These are phyloP conservation scores for Lithophane ornitopus DNA, from an alignment of 2,888 invertebrate species.

Conservation along the genomic window DNA sequence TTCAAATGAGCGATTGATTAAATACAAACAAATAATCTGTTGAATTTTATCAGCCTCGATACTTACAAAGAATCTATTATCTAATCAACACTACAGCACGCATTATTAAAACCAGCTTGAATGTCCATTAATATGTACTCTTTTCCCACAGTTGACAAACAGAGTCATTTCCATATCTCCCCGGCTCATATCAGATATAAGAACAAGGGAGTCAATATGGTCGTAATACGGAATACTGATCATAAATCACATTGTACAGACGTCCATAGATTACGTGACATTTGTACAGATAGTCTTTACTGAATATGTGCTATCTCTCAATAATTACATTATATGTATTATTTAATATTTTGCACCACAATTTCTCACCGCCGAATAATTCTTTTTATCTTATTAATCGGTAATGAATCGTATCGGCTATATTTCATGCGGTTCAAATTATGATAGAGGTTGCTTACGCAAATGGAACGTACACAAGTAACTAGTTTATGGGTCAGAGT, in stretches of 20 bases:
- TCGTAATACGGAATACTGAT: constrained; percentile 40
- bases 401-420: constrained; percentile 52
- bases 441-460: constrained; percentile 46
- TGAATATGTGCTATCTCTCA: constrained; percentile 18
- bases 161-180: constrained; percentile 60
- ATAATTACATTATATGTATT: constrained; percentile 27
- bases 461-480: constrained; percentile 33
- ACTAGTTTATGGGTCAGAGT: constrained; percentile 22
- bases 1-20: constrained; percentile 33
- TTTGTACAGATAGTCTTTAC: constrained; percentile 31
- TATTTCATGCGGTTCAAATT: constrained; percentile 35
- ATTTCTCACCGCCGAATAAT: constrained; percentile 29
- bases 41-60: constrained; percentile 43
- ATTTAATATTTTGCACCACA: constrained; percentile 35
- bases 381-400: constrained; percentile 46
- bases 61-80: constrained; percentile 60
- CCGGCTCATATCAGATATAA: constrained; percentile 57
- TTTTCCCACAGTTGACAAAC: constrained; percentile 69
- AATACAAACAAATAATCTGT: constrained; percentile 33
- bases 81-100: constrained; percentile 57
- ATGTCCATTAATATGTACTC: constrained; percentile 57
- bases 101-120: constrained; percentile 56
- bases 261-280: constrained; percentile 52
- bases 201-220: constrained; percentile 53
- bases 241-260: constrained; percentile 56